phyloP scores from a whole-genome alignment of 2,797 vertebrate genomes.

The Spinus pinus region DNA sequence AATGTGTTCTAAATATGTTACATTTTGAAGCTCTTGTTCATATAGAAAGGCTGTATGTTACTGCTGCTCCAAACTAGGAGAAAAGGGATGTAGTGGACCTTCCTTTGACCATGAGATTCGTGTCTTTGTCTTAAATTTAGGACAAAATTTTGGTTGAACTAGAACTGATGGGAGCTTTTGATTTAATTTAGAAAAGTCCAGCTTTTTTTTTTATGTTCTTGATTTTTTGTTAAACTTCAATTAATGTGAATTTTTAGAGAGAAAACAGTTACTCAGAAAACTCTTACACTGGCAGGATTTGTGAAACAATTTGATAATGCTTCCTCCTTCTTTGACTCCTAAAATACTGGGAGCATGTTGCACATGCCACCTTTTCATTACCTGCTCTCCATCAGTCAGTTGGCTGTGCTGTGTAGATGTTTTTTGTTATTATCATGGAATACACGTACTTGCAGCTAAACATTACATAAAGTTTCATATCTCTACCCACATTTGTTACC shows the following conservation, averaged over 20 bases:
- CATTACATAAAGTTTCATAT: background rate
- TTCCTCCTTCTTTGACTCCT: background rate
- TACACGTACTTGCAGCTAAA: background rate
- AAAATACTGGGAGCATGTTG: background rate
- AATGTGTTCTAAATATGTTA: background rate
- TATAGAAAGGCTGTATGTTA: background rate
- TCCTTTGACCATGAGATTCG: background rate
- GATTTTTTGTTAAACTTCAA: background rate
- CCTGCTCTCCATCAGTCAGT: background rate
- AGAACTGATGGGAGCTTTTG: background rate
- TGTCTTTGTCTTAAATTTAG: background rate
- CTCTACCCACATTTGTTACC: background rate
- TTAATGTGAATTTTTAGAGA: background rate
- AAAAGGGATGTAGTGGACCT: background rate
- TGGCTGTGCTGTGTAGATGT: background rate
- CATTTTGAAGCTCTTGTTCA: background rate
- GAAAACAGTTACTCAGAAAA: background rate
- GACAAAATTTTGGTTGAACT: background rate
- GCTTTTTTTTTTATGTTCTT: background rate
- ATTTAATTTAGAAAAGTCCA: background rate
- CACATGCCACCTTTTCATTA: background rate
- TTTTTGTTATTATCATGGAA: background rate
- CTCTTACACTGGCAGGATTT: background rate
- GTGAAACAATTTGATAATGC: background rate
- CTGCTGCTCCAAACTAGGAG: background rate